Conservation (phyloP, 2,888 invertebrate genomes). For the Oxyteleia sp. region DNA sequence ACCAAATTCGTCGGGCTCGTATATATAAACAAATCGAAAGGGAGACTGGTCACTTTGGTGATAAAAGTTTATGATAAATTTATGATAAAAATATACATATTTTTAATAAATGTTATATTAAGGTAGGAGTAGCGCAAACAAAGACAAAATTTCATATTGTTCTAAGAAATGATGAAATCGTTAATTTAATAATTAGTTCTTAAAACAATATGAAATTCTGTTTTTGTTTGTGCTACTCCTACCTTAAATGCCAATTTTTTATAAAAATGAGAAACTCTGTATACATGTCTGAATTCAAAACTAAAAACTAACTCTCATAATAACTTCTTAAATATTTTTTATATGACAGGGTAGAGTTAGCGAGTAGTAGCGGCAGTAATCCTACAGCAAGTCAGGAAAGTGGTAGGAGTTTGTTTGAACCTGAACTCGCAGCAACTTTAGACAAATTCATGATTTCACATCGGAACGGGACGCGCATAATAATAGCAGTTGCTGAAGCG, state of each 20-base stretch:
- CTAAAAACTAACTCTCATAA: neutral
- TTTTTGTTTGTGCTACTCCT: no score
- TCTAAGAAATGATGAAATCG: no score
- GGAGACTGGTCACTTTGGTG: no score
- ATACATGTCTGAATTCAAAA: neutral
- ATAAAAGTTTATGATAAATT: neutral
- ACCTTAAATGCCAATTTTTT: no score
- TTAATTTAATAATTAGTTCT: no score
- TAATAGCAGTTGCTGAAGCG: slow-evolving; percentile 61
- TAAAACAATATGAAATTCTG: no score
- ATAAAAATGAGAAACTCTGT: no score
- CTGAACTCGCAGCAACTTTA: slow-evolving; percentile 67
- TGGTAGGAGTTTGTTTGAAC: neutral
- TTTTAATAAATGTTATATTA: no score
- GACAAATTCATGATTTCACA: slow-evolving; percentile 71
- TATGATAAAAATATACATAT: no score
- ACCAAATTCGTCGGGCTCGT: neutral
- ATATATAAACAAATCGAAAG: neutral
- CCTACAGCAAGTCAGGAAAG: slow-evolving; percentile 23
- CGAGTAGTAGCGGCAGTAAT: neutral
- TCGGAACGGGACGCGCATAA: slow-evolving; percentile 58
- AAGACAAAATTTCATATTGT: no score
- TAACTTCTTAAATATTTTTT: slow-evolving; percentile 18
- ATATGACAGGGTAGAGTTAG: slow-evolving; percentile 18
- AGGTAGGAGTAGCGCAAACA: no score